A percentile compares a stretch with the other conserved stretches of the same genome.
phyloP scores from a whole-genome alignment of 2,113 vertebrate genomes.

The Drymodes brunneopygia region DNA sequence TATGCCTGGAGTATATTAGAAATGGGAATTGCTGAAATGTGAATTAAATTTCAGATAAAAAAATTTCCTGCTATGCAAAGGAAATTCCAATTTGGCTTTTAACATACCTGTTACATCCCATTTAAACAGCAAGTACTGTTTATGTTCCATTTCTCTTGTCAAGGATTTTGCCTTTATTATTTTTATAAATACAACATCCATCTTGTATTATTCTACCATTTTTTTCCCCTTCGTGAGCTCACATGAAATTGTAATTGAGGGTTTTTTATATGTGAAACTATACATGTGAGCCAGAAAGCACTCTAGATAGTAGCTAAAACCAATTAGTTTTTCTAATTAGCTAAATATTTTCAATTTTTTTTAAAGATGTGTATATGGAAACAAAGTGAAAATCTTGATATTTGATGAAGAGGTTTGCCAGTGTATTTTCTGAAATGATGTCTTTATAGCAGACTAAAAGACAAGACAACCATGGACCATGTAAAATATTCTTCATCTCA shows the following conservation, averaged over 20 bases:
- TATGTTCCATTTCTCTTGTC: background rate
- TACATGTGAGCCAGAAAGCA: fast-evolving
- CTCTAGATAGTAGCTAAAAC: background rate
- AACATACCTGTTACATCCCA: background rate
- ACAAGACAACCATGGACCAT: background rate
- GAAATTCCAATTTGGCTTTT: background rate
- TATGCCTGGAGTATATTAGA: background rate
- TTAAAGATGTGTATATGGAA: background rate
- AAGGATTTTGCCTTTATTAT: background rate
- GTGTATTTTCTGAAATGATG: background rate
- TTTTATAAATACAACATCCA: background rate
- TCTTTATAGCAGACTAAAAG: background rate
- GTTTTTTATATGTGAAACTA: background rate
- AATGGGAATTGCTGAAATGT: background rate
- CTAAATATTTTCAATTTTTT: background rate
- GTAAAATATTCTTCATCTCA: background rate
- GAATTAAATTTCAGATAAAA: background rate
- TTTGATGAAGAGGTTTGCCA: background rate
- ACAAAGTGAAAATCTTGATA: background rate
- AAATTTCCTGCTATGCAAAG: background rate
- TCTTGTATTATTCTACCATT: background rate
- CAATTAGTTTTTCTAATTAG: background rate
- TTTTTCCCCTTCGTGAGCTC: background rate
- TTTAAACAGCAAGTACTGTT: background rate
- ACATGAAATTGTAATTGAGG: background rate